phyloP scores from a whole-genome alignment of 2,113 vertebrate species.

The Oreochromis aureus region DNA sequence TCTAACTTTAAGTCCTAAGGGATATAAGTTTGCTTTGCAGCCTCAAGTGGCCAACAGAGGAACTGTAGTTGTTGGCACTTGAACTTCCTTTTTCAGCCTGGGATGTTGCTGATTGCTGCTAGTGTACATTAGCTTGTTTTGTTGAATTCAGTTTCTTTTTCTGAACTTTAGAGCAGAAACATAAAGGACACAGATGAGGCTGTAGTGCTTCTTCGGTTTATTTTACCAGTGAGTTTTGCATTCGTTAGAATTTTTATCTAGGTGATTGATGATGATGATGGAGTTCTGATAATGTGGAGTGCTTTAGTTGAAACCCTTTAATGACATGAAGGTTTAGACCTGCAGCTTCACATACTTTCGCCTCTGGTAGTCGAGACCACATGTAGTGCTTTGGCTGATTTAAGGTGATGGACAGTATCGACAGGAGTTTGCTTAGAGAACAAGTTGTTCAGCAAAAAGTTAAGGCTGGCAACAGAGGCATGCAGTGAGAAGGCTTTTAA shows the following conservation, averaged over 20 bases:
- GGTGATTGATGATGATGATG: not conserved
- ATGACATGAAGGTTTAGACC: not conserved
- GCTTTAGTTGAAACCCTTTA: not conserved
- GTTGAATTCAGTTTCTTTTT: not conserved
- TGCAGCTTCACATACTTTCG: accelerated
- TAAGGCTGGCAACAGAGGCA: not conserved
- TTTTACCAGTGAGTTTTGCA: not conserved
- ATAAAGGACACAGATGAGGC: not conserved
- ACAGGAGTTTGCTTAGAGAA: not conserved
- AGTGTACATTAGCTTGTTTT: accelerated
- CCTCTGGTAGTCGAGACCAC: not conserved
- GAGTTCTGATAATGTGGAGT: not conserved
- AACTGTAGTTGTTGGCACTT: not conserved
- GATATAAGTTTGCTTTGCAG: not conserved
- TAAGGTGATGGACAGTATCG: not conserved
- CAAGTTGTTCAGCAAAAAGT: not conserved
- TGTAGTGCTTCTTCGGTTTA: not conserved
- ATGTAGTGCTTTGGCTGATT: not conserved
- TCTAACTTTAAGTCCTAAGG: not conserved
- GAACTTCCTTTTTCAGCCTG: not conserved
- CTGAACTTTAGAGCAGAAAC: not conserved
- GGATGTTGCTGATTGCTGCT: not conserved
- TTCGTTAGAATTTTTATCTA: accelerated
- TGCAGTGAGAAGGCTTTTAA: not conserved
- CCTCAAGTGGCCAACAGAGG: not conserved